Conservation (phyloP, 2,113 vertebrate species). For the Brevimyrus niger region DNA sequence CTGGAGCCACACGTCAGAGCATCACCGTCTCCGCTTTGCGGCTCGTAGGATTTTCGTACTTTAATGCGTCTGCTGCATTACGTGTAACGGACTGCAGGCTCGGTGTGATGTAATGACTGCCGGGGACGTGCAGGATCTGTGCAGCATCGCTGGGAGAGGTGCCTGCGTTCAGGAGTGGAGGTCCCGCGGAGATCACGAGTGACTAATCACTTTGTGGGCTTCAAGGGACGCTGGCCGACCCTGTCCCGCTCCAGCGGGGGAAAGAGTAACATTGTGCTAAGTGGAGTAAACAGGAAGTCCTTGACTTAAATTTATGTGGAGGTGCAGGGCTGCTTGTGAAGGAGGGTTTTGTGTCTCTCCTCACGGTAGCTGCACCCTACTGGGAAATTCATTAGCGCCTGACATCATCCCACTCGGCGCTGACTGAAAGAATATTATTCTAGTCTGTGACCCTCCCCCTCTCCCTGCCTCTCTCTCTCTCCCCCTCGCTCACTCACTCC, state of each 20-base stretch:
- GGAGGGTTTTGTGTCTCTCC: constrained; percentile 56
- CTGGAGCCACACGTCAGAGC: background rate
- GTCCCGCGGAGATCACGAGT: background rate
- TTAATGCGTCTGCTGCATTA: background rate
- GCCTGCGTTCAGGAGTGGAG: background rate
- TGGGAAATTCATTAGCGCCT: constrained; percentile 64
- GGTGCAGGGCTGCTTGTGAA: constrained; percentile 52
- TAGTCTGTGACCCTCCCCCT: constrained; percentile 43
- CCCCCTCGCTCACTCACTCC: constrained; percentile 19
- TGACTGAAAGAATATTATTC: constrained; percentile 60
- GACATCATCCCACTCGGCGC: constrained; percentile 59
- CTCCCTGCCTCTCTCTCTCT: background rate
- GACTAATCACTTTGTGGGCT: background rate
- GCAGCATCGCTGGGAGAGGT: background rate
- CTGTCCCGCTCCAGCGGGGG: background rate
- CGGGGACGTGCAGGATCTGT: background rate
- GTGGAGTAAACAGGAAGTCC: constrained; percentile 45
- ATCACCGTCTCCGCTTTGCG: background rate
- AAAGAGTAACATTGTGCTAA: constrained; percentile 7
- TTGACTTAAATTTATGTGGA: constrained; percentile 42
- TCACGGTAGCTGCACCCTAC: constrained; percentile 58
- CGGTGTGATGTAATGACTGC: background rate
- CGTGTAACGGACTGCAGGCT: background rate
- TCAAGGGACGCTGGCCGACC: background rate
- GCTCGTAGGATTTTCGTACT: background rate